These are phyloP conservation scores for Ptilodon capucinus DNA, from an alignment of 2,888 invertebrate species.

Conservation along the genomic window DNA sequence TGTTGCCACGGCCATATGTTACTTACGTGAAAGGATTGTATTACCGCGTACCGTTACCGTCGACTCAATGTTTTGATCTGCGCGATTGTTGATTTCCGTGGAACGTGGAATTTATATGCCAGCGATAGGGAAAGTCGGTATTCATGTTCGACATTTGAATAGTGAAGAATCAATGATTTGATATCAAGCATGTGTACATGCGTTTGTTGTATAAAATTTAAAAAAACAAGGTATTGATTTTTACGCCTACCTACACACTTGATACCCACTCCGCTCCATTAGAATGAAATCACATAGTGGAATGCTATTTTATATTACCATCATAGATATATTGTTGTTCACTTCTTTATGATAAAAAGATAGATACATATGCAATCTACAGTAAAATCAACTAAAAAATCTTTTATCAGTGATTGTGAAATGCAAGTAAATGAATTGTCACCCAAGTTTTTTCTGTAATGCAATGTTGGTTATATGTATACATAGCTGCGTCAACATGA, in stretches of 20 bases:
- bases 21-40: slow-evolving; percentile 65
- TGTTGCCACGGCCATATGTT: slow-evolving; percentile 71
- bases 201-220: slow-evolving; percentile 7
- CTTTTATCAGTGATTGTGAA: too few relatives aligned
- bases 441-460: too few relatives aligned
- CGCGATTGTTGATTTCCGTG: slow-evolving; percentile 33
- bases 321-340: neutral
- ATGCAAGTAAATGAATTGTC: too few relatives aligned
- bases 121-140: slow-evolving; percentile 41
- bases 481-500: too few relatives aligned
- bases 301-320: neutral
- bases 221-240: slow-evolving; percentile 33
- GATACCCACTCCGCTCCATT: slow-evolving; percentile 10
- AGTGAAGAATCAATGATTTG: slow-evolving; percentile 13
- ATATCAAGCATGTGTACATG: slow-evolving; percentile 7
- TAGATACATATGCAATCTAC: neutral
- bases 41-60: slow-evolving; percentile 63
- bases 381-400: neutral
- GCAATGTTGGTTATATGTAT: too few relatives aligned
- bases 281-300: too few relatives aligned
- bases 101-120: slow-evolving; percentile 35
- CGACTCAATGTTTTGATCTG: slow-evolving; percentile 43
- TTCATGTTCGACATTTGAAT: slow-evolving; percentile 9
- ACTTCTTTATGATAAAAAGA: neutral
- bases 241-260: slow-evolving; percentile 26